phyloP scores from a whole-genome alignment of 2,113 vertebrate genomes.

The Chascanopsetta lugubris region DNA sequence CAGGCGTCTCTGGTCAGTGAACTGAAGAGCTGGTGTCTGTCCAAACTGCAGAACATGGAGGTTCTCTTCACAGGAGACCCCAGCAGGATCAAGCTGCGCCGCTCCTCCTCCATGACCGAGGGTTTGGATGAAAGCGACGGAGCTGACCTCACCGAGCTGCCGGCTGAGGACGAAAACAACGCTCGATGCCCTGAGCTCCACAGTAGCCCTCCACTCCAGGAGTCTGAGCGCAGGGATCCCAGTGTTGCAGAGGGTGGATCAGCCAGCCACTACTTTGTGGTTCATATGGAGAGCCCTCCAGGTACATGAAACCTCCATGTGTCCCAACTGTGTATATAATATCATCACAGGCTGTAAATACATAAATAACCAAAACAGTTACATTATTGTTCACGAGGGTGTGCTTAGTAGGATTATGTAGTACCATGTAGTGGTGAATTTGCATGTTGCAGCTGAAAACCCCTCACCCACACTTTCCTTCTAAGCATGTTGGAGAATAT shows the following conservation, averaged over 20 bases:
- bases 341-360: too few species aligned
- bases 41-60: conserved; percentile 94
- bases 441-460: too few species aligned
- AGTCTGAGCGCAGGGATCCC: conserved; percentile 40
- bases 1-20: conserved; percentile 89
- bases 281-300: conserved; percentile 78
- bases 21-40: conserved; percentile 94
- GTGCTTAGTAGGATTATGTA: too few species aligned
- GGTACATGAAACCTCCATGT: conserved; percentile 51
- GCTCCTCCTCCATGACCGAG: conserved; percentile 81
- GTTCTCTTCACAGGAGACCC: conserved; percentile 85
- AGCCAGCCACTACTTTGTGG: conserved; percentile 77
- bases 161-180: conserved; percentile 24
- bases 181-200: conserved; percentile 66
- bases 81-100: conserved; percentile 73
- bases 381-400: too few species aligned
- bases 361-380: too few species aligned
- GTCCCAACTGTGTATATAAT: too few species aligned
- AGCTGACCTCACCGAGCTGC: conserved; percentile 33
- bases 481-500: too few species aligned
- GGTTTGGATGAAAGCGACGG: conserved; percentile 75
- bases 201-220: conserved; percentile 28
- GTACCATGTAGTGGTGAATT: too few species aligned
- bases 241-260: conserved; percentile 57
- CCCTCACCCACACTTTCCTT: too few species aligned